Evolutionary conservation across 92 coral and sea anemone species (phyloP).

Genomic region (Epizoanthus rinbou): DNA sequence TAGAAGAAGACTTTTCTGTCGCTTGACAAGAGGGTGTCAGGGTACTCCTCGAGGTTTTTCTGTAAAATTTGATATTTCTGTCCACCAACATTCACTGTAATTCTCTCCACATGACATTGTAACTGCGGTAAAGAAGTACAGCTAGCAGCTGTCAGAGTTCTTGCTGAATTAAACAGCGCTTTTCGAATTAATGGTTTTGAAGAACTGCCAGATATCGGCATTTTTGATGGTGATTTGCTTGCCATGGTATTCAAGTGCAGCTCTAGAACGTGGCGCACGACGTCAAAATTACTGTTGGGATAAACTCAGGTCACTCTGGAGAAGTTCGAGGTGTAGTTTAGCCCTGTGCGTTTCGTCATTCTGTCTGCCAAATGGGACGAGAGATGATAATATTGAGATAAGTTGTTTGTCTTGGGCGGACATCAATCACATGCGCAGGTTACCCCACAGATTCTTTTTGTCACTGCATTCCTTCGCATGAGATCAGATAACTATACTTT

Average conservation of each 20-base stretch:
- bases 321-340: background rate
- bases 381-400: constrained; percentile 37
- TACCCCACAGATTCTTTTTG: background rate
- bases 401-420: background rate
- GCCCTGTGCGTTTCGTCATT: background rate
- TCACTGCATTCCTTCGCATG: constrained; percentile 14
- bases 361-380: constrained; percentile 32
- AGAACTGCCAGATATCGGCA: constrained; percentile 2
- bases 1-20: constrained; percentile 66
- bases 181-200: constrained; percentile 44
- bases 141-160: constrained; percentile 25
- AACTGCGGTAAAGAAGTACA: constrained; percentile 20
- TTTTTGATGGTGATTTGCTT: constrained; percentile 3
- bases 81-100: constrained; percentile 87
- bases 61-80: constrained; percentile 78
- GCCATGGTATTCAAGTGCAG: constrained; percentile 5
- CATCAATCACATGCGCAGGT: background rate
- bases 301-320: background rate
- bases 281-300: background rate
- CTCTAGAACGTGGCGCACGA: background rate
- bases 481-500: constrained; percentile 4
- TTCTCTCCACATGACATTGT: constrained; percentile 46
- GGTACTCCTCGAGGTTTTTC: constrained; percentile 73
- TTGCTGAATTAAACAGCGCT: constrained; percentile 34
- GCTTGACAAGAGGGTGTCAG: constrained; percentile 89